Base-by-base conservation (phyloP, 2,888 invertebrate genomes). In the Tenthredo livida region DNA sequence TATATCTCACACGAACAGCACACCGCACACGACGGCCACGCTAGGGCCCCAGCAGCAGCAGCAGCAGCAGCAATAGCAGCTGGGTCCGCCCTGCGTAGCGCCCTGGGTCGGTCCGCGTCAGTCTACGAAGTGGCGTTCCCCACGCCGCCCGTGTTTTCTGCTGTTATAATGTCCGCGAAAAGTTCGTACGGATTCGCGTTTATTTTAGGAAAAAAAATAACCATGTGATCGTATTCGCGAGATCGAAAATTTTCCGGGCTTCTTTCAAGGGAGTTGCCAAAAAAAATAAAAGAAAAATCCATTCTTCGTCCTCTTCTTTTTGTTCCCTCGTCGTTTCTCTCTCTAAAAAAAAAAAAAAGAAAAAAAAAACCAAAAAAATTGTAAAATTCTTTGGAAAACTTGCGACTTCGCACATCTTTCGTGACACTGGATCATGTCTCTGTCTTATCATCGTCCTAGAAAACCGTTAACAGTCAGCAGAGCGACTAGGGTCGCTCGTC, bases 401-500 rank as follows among this genome's bases (percentile, higher is more conserved):
- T 70, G 17, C 17, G 33, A 70, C 9, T 33, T 6, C 54, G 1
- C 7, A 15, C 5, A 54, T 50, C 25, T 33, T 54, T 61, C 10
- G n/a, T 29, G 10, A 21, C n/a, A 17, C n/a, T 40, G 61, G 47
- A 40, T 86, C 88, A 90, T 89, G 89, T 90, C 90, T 86, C 87
- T 91, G 86, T 89, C 91, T 84, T 89, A 88, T 85, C 90, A 91
- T 78, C 90, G 92, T 83, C 91, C 92, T 47, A 90, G 91, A 86
- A 90, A 91, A 86, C 92, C 92, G 82, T 88, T 93, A 84, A 93
- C 93, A 84, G 88, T 93, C 83, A 87, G 90, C 87, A 89, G 91
- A 84, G 93, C 93, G 65, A 92, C 92, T 80, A 92, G 92, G 88
- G 91, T 92, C 83, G 93, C 93, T 80, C 89, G 91, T 43, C 87